phyloP scores from a whole-genome alignment of 2,888 invertebrate genomes.

The Parnassius apollo region DNA sequence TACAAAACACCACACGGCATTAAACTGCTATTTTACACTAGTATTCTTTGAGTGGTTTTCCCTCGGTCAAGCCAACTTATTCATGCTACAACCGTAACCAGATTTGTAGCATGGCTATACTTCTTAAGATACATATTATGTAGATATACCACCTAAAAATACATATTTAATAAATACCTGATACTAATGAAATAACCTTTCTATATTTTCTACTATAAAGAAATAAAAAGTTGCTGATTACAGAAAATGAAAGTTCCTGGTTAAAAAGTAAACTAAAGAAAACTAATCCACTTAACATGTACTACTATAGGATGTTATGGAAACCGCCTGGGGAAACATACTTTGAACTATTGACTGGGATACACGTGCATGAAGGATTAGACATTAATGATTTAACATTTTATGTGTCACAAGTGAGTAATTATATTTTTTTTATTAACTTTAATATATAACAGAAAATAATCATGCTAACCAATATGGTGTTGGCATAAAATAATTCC shows the following conservation, averaged over 20 bases:
- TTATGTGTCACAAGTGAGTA: constrained; percentile 55
- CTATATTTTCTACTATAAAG: not conserved
- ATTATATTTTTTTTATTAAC: not conserved
- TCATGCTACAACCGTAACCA: too few species aligned
- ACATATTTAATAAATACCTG: too few species aligned
- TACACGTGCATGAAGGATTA: constrained; percentile 40
- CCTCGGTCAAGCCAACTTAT: too few species aligned
- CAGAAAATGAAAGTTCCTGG: constrained; percentile 68
- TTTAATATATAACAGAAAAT: not conserved
- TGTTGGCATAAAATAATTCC: too few species aligned
- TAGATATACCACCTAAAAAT: too few species aligned
- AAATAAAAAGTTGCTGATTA: constrained; percentile 29
- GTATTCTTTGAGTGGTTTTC: too few species aligned
- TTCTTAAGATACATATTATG: too few species aligned
- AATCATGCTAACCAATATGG: too few species aligned
- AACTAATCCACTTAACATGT: constrained; percentile 61
- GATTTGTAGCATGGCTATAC: too few species aligned
- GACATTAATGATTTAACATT: constrained; percentile 45
- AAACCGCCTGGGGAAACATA: constrained; percentile 52
- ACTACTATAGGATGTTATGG: constrained; percentile 66
- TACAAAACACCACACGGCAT: too few species aligned
- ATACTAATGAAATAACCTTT: too few species aligned
- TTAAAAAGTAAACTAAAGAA: constrained; percentile 55
- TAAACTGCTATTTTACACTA: too few species aligned
- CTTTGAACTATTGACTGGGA: constrained; percentile 54